These are phyloP conservation scores for Argyra leucocephala DNA, from an alignment of 2,888 invertebrate species.

Conservation along the genomic window DNA sequence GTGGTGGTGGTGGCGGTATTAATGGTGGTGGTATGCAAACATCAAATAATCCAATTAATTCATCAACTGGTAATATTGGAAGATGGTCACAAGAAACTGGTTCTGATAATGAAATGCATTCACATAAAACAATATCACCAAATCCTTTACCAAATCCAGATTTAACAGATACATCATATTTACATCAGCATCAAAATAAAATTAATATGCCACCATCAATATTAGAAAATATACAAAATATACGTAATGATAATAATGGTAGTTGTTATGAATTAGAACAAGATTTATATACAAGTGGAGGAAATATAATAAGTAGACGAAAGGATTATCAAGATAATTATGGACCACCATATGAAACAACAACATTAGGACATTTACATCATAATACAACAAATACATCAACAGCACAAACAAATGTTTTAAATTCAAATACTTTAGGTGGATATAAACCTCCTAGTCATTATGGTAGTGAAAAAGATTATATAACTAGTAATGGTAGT, in stretches of 20 bases:
- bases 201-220: slow-evolving; percentile 49
- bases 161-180: slow-evolving; percentile 56
- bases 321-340: slow-evolving; percentile 41
- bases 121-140: slow-evolving; percentile 53
- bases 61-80: slow-evolving; percentile 36
- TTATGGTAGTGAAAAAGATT: slow-evolving; percentile 41
- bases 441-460: slow-evolving; percentile 36
- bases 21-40: not conserved
- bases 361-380: slow-evolving; percentile 15
- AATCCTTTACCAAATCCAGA: slow-evolving; percentile 69
- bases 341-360: slow-evolving; percentile 32
- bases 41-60: not conserved
- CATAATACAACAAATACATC: not conserved
- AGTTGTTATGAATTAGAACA: slow-evolving; percentile 35
- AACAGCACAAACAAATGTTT: not conserved
- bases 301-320: slow-evolving; percentile 23
- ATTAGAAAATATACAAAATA: slow-evolving; percentile 51
- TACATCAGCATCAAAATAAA: slow-evolving; percentile 46
- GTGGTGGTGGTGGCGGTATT: too few relatives aligned
- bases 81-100: slow-evolving; percentile 74
- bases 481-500: slow-evolving; percentile 25
- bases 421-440: slow-evolving; percentile 14
- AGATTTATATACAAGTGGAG: slow-evolving; percentile 29
- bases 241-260: slow-evolving; percentile 43
- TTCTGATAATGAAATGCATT: slow-evolving; percentile 62